Conservation (phyloP, 2,888 invertebrate genomes). For the Drosophila paucipuncta region DNA sequence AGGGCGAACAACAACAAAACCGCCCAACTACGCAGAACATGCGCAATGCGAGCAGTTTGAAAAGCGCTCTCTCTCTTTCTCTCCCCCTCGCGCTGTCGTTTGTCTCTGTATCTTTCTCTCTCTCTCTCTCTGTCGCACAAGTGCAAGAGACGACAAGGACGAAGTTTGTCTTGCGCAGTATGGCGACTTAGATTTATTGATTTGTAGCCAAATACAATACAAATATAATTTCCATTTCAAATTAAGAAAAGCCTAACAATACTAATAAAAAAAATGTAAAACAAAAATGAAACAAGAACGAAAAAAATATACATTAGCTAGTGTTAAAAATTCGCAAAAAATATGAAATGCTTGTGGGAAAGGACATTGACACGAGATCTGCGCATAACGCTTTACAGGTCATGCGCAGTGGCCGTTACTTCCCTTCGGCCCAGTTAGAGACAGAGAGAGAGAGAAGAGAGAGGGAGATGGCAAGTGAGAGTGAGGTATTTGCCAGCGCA, state of each 20-base stretch:
- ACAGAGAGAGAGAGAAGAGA: conserved; percentile 21
- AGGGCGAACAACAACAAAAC: conserved; percentile 37
- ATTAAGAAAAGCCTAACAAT: neutral
- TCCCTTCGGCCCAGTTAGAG: conserved; percentile 5
- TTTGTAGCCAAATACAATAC: conserved; percentile 37
- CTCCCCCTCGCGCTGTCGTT: conserved; percentile 3
- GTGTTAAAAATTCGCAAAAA: neutral
- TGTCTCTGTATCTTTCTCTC: conserved; percentile 7
- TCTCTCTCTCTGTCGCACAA: neutral
- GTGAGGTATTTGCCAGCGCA: conserved; percentile 3
- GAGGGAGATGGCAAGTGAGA: conserved; percentile 9
- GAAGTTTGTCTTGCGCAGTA: conserved; percentile 65
- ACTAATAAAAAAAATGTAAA: neutral
- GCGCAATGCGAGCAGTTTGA: conserved; percentile 35
- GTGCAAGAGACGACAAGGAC: conserved; percentile 41
- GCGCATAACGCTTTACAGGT: conserved; percentile 77
- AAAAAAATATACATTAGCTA: neutral
- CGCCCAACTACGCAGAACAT: conserved; percentile 66
- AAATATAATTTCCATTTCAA: neutral
- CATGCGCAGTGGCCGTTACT: conserved; percentile 59
- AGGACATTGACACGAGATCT: conserved; percentile 68
- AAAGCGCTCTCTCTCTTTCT: neutral
- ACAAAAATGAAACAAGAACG: neutral
- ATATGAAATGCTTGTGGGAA: conserved; percentile 6
- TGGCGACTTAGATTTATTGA: conserved; percentile 55